Percentiles rank a stretch among this genome's conserved stretches.
Conservation (phyloP, 2,797 vertebrate species). For the Atherinosoma microstoma region DNA sequence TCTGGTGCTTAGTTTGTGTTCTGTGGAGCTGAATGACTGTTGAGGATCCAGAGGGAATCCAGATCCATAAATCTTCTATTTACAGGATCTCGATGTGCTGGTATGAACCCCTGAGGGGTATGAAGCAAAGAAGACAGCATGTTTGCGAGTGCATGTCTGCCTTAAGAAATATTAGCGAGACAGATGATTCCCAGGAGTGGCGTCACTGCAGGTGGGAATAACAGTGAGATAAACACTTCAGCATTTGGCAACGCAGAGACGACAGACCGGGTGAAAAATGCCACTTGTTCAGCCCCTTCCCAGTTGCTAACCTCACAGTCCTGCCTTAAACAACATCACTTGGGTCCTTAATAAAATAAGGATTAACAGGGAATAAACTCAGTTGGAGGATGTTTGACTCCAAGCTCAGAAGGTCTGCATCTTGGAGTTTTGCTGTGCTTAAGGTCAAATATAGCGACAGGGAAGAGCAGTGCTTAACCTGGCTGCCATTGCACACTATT, state of each 20-base stretch:
- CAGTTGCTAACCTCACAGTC: conserved; percentile 51
- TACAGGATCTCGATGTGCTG: conserved; percentile 56
- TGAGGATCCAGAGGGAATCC: conserved; percentile 45
- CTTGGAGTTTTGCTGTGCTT: conserved; percentile 11
- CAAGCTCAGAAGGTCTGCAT: conserved; percentile 12
- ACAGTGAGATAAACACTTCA: conserved; percentile 59
- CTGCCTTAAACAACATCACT: conserved; percentile 50
- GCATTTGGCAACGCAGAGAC: conserved; percentile 16
- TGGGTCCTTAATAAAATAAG: conserved; percentile 56
- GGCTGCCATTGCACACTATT: conserved; percentile 14
- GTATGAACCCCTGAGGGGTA: conserved; percentile 38
- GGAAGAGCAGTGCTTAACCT: conserved; percentile 22
- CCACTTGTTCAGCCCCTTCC: conserved; percentile 46
- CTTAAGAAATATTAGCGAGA: conserved; percentile 50
- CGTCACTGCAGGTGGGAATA: conserved; percentile 55
- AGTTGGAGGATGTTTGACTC: conserved; percentile 50
- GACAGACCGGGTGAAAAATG: conserved; percentile 29
- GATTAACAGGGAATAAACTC: conserved; percentile 57
- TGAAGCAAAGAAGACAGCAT: conserved; percentile 45
- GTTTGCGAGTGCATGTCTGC: conserved; percentile 43
- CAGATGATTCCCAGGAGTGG: conserved; percentile 53
- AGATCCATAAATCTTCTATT: conserved; percentile 46
- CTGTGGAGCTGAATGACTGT: conserved; percentile 29
- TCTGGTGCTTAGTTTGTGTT: conserved; percentile 40
- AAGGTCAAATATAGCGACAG: conserved; percentile 37